Base-by-base conservation (phyloP, 2,797 vertebrate species). In the Xenentodon cancila region DNA sequence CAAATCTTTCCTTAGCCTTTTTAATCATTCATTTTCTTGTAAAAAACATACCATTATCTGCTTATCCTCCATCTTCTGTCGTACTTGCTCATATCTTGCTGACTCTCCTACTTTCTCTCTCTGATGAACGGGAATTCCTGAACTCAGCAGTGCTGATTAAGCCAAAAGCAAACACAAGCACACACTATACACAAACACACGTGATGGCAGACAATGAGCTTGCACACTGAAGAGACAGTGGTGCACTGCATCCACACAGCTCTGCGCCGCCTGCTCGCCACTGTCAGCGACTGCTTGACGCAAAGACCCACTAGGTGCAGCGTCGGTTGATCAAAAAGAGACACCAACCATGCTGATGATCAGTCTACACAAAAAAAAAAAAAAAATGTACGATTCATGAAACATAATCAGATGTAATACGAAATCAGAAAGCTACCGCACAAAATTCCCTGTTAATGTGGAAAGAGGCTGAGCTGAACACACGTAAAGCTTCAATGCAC, bases 131-230 rank as follows among this genome's bases (percentile, higher is more conserved):
- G 86, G 89, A 93, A 94, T 91, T 86, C 79, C 88, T 92, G 80
- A 89, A 88, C 88, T 92, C 92, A 92, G 90, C 88, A 89, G 63
- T 91, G 90, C 88, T 92, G 91, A 92, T 92, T 81, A 88, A 89
- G 85, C 90, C 89, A 85, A 91, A 91, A 85, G 79, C 86, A 90
- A 90, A 91, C 88, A 90, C 80, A 76, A 66, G 71, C 86, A 61
- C 85, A 71, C 85, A 73, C 80, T 65, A 74, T 73, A 73, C 82
- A 84, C 72, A 9, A 25, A 69, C 80, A 80, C 85, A 86, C 69
- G 79, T 87, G 85, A 87, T 44, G 15, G 64, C 70, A 64, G 75
- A 86, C 86, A 90, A 87, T 85, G 81, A 85, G 80, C 54, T 75
- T 17, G 76, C 83, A 87, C 73, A 69, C 66, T 72, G 75, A 78